phyloP scores from a whole-genome alignment of 2,113 vertebrate genomes.

The Himantopus leucocephalus region DNA sequence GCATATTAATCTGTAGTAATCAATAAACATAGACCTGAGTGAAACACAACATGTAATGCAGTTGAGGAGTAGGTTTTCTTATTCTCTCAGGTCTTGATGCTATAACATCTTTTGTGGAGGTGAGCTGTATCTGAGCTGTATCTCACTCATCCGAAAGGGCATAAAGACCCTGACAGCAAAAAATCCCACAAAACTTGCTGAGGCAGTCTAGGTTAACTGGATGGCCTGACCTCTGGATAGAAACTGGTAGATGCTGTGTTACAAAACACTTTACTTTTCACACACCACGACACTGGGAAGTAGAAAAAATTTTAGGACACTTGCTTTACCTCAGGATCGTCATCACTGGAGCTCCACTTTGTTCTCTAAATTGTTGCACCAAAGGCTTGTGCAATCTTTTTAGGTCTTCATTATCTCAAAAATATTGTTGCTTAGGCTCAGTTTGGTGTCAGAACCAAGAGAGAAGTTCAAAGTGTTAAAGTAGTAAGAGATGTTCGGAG shows the following conservation, averaged over 20 bases:
- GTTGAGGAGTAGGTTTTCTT: background rate
- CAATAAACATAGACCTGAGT: background rate
- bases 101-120: background rate
- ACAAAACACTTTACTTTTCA: background rate
- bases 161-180: background rate
- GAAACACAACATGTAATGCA: background rate
- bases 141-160: background rate
- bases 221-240: background rate
- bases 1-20: background rate
- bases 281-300: background rate
- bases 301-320: background rate
- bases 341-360: background rate
- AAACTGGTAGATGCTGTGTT: background rate
- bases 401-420: background rate
- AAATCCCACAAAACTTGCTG: background rate
- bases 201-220: background rate
- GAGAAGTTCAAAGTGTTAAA: background rate
- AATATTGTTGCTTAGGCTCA: background rate
- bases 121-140: background rate
- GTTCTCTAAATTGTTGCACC: background rate
- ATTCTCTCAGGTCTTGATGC: background rate
- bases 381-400: background rate
- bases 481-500: background rate
- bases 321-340: background rate
- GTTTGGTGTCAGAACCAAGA: background rate